Evolutionary conservation across 2,113 vertebrate genomes (phyloP).

Genomic region (Laticauda colubrina): DNA sequence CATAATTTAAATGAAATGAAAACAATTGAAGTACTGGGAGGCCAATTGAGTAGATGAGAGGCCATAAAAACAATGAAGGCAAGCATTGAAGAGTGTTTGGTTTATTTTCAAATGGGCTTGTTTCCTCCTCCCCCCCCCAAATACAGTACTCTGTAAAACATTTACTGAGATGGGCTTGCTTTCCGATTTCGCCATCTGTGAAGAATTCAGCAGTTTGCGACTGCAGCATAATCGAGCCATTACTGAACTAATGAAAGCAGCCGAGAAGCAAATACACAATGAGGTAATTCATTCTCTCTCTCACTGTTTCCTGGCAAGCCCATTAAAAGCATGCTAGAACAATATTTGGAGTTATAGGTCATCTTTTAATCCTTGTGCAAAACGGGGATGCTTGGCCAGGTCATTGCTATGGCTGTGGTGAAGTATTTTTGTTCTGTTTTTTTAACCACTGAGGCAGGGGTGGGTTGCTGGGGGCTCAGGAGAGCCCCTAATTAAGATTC

Average conservation of each 20-base stretch:
- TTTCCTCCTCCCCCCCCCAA: too few relatives aligned
- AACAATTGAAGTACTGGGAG: not conserved
- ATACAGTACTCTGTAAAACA: conserved; percentile 85
- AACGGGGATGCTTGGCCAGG: too few relatives aligned
- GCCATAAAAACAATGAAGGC: not conserved
- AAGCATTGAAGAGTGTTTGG: not conserved
- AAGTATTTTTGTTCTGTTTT: not conserved
- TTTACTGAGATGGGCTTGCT: conserved; percentile 88
- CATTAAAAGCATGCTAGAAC: not conserved
- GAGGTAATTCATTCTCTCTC: conserved; percentile 60
- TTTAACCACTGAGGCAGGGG: too few relatives aligned
- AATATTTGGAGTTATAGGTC: not conserved
- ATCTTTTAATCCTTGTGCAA: not conserved
- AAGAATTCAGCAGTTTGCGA: conserved; percentile 91
- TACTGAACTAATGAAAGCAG: conserved; percentile 84
- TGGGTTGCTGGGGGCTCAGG: too few relatives aligned
- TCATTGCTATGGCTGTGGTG: not conserved
- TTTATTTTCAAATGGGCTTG: conserved; percentile 22
- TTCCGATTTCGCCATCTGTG: conserved; percentile 88
- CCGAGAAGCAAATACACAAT: conserved; percentile 64
- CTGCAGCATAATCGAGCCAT: conserved; percentile 93
- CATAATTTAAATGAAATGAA: not conserved
- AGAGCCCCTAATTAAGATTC: too few relatives aligned
- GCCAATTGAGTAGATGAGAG: not conserved
- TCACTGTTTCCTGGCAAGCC: too few relatives aligned